A percentile compares a stretch with the other conserved stretches of the same genome.
Conservation (phyloP, 2,113 vertebrate species). For the Aegotheles bennettii region DNA sequence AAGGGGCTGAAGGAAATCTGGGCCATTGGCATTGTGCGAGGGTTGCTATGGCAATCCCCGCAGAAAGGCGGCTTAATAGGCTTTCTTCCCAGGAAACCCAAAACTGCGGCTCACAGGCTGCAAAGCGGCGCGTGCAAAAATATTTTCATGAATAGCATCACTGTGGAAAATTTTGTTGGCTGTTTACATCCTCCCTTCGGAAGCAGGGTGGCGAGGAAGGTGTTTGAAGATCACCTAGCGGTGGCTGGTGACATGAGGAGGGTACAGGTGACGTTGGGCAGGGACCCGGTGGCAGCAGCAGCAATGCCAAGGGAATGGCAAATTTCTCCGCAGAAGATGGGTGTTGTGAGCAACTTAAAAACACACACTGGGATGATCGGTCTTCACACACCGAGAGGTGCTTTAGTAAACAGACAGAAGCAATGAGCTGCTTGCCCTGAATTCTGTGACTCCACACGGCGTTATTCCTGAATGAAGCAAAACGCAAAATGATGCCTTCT, state of each 20-base stretch:
- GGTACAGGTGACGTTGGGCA: neutral
- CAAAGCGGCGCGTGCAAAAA: conserved; percentile 9
- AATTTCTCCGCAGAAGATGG: neutral
- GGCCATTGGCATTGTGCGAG: conserved; percentile 64
- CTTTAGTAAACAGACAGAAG: neutral
- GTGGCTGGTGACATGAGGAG: neutral
- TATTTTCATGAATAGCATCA: conserved; percentile 49
- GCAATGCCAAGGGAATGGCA: neutral
- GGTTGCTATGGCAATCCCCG: conserved; percentile 70
- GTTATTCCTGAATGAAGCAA: neutral
- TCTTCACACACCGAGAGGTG: neutral
- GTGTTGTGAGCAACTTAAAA: neutral
- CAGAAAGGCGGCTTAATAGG: conserved; percentile 66
- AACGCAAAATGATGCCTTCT: neutral
- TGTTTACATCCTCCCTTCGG: neutral
- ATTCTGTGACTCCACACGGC: neutral
- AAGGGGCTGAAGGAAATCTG: conserved; percentile 65
- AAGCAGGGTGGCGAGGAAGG: neutral
- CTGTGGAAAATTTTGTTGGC: conserved; percentile 25
- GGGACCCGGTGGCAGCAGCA: neutral
- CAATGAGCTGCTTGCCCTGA: neutral
- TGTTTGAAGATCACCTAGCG: neutral
- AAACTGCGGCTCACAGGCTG: conserved; percentile 20
- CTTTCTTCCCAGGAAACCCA: conserved; percentile 73
- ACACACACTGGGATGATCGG: rapidly evolving